Percentiles rank a stretch among this genome's conserved stretches.
Evolutionary conservation across 2,797 vertebrate genomes (phyloP).

Genomic region (Toxotes lorentzi): DNA sequence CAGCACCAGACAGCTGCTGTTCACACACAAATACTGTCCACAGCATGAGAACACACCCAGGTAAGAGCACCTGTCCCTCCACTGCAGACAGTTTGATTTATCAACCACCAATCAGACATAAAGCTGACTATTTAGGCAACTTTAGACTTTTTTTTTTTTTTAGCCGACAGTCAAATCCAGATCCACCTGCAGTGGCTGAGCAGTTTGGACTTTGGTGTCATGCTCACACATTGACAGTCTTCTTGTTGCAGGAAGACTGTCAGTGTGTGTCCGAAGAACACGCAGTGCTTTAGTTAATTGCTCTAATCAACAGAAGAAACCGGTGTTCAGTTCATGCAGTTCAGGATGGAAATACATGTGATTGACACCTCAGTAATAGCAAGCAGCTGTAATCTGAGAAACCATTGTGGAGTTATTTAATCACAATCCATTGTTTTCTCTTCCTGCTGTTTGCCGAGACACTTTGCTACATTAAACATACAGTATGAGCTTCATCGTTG

Average conservation of each 20-base stretch:
- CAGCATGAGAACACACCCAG: slow-evolving; percentile 67
- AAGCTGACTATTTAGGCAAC: neutral
- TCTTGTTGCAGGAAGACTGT: neutral
- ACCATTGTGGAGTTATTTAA: neutral
- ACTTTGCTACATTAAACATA: neutral
- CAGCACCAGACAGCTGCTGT: neutral
- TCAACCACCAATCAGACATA: neutral
- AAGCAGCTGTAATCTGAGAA: neutral
- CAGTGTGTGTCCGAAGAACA: neutral
- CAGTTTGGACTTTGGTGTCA: neutral
- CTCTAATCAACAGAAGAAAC: neutral
- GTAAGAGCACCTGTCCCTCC: slow-evolving; percentile 69
- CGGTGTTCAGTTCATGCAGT: no score
- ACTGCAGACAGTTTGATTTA: neutral
- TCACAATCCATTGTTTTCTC: neutral
- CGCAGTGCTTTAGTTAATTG: neutral
- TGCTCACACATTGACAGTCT: neutral
- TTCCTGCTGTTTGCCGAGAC: neutral
- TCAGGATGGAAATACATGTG: neutral
- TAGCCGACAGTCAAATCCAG: neutral
- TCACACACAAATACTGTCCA: slow-evolving; percentile 9
- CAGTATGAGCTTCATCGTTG: neutral
- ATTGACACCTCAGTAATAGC: neutral
- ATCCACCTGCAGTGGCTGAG: neutral
- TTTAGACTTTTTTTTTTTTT: neutral